Conservation (phyloP, 2,888 invertebrate species). For the Palloptera scutellata region DNA sequence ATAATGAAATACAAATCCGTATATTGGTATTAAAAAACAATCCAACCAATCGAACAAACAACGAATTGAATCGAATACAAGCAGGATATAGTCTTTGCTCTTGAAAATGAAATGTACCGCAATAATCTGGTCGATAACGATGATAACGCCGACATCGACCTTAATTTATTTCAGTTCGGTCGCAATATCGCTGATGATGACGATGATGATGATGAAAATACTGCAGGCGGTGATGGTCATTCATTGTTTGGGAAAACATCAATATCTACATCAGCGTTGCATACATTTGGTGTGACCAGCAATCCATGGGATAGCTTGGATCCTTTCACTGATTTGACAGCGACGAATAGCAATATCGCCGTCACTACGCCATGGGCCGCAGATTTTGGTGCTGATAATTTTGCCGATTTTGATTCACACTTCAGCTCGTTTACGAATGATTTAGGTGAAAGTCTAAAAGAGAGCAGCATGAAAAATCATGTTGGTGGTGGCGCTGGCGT, state of each 20-base stretch:
- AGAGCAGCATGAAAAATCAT: constrained; percentile 8
- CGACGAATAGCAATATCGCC: constrained; percentile 32
- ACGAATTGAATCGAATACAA: no score
- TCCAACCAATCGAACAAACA: constrained; percentile 26
- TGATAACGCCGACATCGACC: constrained; percentile 42
- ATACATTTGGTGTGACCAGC: constrained; percentile 37
- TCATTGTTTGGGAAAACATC: constrained; percentile 29
- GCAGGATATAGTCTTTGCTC: constrained; percentile 52
- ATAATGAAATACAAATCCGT: neutral
- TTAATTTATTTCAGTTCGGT: constrained; percentile 51
- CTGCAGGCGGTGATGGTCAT: constrained; percentile 38
- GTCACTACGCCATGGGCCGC: constrained; percentile 50
- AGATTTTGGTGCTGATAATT: constrained; percentile 57
- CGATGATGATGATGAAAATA: constrained; percentile 50
- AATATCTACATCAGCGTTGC: constrained; percentile 33
- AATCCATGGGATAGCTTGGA: constrained; percentile 57
- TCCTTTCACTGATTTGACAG: constrained; percentile 50
- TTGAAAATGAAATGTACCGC: constrained; percentile 50
- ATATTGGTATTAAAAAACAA: constrained; percentile 4
- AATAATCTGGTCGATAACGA: constrained; percentile 39
- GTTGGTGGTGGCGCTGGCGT: neutral
- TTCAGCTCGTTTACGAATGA: constrained; percentile 57
- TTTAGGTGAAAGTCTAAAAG: constrained; percentile 46
- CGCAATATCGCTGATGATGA: constrained; percentile 50
- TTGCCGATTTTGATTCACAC: constrained; percentile 63